These are phyloP conservation scores for Myotis findleyi DNA, from an alignment of 2,797 vertebrate genomes.

Conservation along the genomic window DNA sequence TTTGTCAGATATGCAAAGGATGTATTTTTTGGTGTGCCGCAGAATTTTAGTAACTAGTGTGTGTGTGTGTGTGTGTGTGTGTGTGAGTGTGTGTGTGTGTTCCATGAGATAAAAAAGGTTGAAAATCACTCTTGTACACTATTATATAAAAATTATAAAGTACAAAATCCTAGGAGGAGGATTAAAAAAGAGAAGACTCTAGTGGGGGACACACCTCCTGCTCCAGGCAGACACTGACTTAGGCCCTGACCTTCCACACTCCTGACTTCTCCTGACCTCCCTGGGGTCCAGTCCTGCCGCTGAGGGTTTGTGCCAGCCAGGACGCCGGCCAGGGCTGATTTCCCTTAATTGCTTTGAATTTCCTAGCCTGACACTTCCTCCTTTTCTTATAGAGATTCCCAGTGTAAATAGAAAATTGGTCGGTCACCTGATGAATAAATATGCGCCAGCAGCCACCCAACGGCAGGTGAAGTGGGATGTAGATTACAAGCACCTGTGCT, in stretches of 20 bases:
- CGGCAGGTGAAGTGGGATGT: slow-evolving; percentile 66
- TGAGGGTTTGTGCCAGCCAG: neutral
- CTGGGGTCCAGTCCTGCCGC: neutral
- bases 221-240: neutral
- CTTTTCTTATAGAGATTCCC: neutral
- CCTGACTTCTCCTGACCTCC: neutral
- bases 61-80: neutral
- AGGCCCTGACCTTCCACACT: neutral
- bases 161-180: neutral
- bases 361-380: slow-evolving; percentile 64
- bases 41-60: neutral
- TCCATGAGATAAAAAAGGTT: neutral
- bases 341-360: slow-evolving; percentile 45
- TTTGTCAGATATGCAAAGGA: neutral
- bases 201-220: neutral
- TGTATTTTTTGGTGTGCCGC: neutral
- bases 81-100: neutral
- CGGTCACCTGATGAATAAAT: slow-evolving; percentile 61
- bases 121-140: neutral
- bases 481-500: slow-evolving; percentile 67
- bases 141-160: neutral
- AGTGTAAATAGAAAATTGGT: slow-evolving; percentile 60
- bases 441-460: neutral
- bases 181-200: neutral
- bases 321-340: neutral